Percentiles rank a stretch among this genome's conserved stretches.
Evolutionary conservation across 2,888 invertebrate species (phyloP).

Genomic region (Temnothorax ravouxi): DNA sequence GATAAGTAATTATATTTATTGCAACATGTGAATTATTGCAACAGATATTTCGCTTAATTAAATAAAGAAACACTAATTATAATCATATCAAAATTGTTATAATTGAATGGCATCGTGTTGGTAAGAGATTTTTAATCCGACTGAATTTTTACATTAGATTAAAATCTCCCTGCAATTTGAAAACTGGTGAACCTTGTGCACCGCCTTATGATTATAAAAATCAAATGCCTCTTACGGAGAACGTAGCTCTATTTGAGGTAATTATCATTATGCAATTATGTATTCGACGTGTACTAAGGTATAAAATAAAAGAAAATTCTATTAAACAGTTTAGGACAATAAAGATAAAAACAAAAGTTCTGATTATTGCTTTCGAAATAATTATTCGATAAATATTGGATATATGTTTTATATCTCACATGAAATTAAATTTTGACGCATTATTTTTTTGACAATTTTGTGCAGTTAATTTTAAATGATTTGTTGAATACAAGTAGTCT

Average conservation of each 20-base stretch:
- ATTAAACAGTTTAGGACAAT: constrained; percentile 32
- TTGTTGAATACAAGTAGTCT: neutral
- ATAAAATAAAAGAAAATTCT: constrained; percentile 7
- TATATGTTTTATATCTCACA: neutral
- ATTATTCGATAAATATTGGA: neutral
- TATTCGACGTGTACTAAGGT: neutral
- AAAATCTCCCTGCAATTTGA: constrained; percentile 67
- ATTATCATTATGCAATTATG: neutral
- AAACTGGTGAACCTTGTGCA: constrained; percentile 85
- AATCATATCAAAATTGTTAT: neutral
- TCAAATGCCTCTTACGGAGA: constrained; percentile 89
- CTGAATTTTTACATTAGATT: constrained; percentile 63
- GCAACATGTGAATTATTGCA: neutral
- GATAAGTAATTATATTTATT: constrained; percentile 82
- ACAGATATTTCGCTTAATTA: neutral
- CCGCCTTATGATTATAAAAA: constrained; percentile 93
- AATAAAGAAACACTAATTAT: constrained; percentile 1
- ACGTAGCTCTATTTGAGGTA: constrained; percentile 88
- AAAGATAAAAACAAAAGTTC: neutral
- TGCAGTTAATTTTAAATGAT: neutral
- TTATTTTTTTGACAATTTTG: neutral
- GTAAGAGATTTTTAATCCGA: neutral
- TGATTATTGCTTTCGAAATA: neutral
- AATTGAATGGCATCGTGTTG: neutral
- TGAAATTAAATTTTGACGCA: neutral